Evolutionary conservation across 1,140 invertebrate species (phyloP), one percentile per base, ranked within the genome.

Genomic region (Brachionus koreanus): DNA sequence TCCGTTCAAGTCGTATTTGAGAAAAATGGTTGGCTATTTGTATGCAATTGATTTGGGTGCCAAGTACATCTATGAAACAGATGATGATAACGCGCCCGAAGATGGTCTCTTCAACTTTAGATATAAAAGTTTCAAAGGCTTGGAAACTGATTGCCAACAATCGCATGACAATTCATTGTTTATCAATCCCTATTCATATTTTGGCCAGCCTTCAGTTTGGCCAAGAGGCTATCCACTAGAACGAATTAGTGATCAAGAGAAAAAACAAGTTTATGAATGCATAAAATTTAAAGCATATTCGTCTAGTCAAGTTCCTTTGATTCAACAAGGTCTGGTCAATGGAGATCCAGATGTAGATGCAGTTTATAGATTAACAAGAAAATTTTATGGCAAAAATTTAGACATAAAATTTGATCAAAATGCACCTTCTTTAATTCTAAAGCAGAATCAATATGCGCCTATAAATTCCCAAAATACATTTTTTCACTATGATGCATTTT

Each of bases 301-400:
- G 5, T n/a, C n/a, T n/a, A n/a, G n/a, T 16, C 10, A 25, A 33
- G 52, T 83, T 29, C 83, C 87, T 19, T 25, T 84, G 9, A 85
- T 87, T 57, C 86, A 87, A 83, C 87, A 87, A 75, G 86, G 86
- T 13, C 35, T 87, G 3, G 87, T 86, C 1, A 84, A 87, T 79
- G 85, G 85, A 12, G 86, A 87, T 79, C 87, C 87, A 19, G 87
- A 87, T 83, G 84, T 87, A 19, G 87, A 87, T 83, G 87, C 87
- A 10, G 84, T 87, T 75, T 87, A 84, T 81, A 46, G 87, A 67
- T 83, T 87, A 12, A 85, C 85, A 2, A 83, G 85, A 43, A 85
- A 85, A 61, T 67, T 12, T 67, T 39, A 46, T 19, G 75, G 76
- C 2, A 39, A 57, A 12, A 63, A 16, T 5, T 35, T 86, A 4